A percentile compares a stretch with the other conserved stretches of the same genome.
phyloP scores from a whole-genome alignment of 2,797 vertebrate species.

The Platalea minor region DNA sequence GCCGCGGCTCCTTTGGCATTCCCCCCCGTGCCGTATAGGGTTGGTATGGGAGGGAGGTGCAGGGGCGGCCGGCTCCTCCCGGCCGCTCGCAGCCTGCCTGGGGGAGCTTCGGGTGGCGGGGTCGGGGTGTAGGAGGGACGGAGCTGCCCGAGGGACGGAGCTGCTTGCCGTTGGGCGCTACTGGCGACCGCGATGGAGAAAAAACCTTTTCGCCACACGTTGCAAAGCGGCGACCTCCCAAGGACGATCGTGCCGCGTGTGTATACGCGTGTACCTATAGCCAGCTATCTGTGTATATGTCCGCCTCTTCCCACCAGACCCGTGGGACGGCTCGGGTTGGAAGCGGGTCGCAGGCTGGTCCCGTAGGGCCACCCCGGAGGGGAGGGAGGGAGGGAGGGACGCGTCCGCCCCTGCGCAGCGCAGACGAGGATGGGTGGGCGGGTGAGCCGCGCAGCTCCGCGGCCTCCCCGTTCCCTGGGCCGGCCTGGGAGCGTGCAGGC shows the following conservation, averaged over 20 bases:
- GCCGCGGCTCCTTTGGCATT: background rate
- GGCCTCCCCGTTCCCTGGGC: background rate
- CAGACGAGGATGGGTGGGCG: fast-evolving
- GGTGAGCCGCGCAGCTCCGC: background rate
- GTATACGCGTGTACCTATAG: background rate
- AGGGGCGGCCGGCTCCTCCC: background rate
- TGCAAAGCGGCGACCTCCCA: slow-evolving; percentile 16
- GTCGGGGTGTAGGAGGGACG: background rate
- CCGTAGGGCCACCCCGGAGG: background rate
- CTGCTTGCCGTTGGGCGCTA: background rate
- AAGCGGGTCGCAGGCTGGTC: background rate
- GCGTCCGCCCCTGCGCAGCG: background rate
- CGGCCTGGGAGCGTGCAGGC: fast-evolving
- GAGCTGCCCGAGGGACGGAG: background rate
- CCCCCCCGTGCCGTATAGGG: background rate
- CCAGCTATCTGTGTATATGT: fast-evolving
- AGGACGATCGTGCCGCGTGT: background rate
- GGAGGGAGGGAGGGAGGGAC: background rate
- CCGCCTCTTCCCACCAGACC: background rate
- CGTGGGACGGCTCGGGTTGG: background rate
- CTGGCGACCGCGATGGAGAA: background rate
- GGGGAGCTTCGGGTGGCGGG: background rate
- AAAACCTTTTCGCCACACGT: background rate
- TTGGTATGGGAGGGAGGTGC: background rate
- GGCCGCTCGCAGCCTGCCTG: background rate